Percentiles rank a stretch among this genome's conserved stretches.
These are phyloP conservation scores for Blastomussa wellsi DNA, from an alignment of 92 coral and sea anemone species.

Conservation along the genomic window DNA sequence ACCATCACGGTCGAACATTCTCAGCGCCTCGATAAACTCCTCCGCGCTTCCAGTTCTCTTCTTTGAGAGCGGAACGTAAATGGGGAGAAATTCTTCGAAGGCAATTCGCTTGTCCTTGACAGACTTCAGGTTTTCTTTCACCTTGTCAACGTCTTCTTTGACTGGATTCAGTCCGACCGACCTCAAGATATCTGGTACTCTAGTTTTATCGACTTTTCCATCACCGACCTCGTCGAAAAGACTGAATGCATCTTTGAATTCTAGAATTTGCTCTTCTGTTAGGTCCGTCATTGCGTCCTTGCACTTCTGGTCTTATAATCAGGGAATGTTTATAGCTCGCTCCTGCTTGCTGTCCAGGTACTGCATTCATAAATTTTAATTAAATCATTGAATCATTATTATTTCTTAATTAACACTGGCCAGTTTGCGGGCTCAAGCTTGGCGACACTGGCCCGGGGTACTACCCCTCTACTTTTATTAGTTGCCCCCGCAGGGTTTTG, in stretches of 20 bases:
- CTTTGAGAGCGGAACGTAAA: slow-evolving; percentile 78
- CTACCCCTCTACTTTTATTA: too few relatives aligned
- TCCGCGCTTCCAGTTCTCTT: slow-evolving; percentile 70
- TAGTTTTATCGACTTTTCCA: slow-evolving; percentile 57
- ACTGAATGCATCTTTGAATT: slow-evolving; percentile 80
- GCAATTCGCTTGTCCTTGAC: slow-evolving; percentile 43
- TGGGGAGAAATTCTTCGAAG: slow-evolving; percentile 79
- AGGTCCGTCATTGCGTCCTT: slow-evolving; percentile 53
- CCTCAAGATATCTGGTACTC: slow-evolving; percentile 61
- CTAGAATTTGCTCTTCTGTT: slow-evolving; percentile 70
- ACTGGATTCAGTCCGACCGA: slow-evolving; percentile 81
- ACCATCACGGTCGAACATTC: slow-evolving; percentile 82
- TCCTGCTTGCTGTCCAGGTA: slow-evolving; percentile 4
- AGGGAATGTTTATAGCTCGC: background rate
- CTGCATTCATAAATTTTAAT: background rate
- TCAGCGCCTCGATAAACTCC: slow-evolving; percentile 83
- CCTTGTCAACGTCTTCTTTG: slow-evolving; percentile 73
- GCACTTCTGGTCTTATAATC: background rate
- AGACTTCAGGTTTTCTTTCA: slow-evolving; percentile 54
- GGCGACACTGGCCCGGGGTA: background rate
- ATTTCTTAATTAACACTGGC: background rate
- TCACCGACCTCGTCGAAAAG: slow-evolving; percentile 75
- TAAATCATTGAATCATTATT: background rate
- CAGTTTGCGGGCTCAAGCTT: slow-evolving; percentile 13
- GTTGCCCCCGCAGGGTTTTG: too few relatives aligned